Evolutionary conservation across 2,113 vertebrate genomes (phyloP).

Genomic region (Crotalus viridis): DNA sequence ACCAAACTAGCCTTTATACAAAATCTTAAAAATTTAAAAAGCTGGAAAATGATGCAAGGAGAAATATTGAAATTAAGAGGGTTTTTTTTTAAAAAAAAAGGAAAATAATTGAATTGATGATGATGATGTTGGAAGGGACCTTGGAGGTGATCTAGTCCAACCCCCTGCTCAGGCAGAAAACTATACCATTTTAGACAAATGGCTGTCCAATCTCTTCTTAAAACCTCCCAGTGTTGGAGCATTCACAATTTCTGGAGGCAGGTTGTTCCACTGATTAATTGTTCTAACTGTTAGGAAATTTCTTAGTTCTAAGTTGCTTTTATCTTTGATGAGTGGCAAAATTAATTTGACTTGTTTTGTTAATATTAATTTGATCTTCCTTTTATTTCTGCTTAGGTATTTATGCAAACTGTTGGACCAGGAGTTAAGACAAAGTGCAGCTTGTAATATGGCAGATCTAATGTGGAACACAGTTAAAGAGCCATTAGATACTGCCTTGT

Average conservation of each 20-base stretch:
- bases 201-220: too few relatives aligned
- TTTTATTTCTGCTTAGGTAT: conserved; percentile 76
- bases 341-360: not conserved
- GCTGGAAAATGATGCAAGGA: not conserved
- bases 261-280: too few relatives aligned
- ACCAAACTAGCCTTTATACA: not conserved
- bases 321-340: not conserved
- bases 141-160: too few relatives aligned
- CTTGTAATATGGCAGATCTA: conserved; percentile 97
- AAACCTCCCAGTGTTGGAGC: too few relatives aligned
- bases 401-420: conserved; percentile 98
- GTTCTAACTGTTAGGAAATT: too few relatives aligned
- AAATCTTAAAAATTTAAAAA: not conserved
- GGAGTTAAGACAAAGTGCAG: conserved; percentile 96
- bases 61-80: not conserved
- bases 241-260: too few relatives aligned
- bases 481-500: conserved; percentile 93
- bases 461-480: conserved; percentile 99
- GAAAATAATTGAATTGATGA: not conserved
- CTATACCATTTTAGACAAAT: too few relatives aligned
- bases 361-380: conserved; percentile 16
- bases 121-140: too few relatives aligned
- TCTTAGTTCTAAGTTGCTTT: too few relatives aligned
- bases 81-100: not conserved
- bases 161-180: too few relatives aligned